phyloP scores from a whole-genome alignment of 2,113 vertebrate genomes.

The Eulemur macaco region DNA sequence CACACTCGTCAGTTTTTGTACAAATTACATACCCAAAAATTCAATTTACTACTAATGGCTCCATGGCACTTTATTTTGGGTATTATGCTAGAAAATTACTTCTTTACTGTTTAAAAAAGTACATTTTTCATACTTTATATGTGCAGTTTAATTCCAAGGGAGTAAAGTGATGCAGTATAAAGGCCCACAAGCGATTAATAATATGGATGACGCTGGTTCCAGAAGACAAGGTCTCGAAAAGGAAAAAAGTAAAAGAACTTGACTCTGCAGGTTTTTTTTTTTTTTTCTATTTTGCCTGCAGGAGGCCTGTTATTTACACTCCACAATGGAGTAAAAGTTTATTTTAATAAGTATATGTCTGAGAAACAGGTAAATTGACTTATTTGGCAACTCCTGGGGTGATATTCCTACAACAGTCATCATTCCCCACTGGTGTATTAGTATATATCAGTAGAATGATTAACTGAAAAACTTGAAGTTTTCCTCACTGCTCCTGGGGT shows the following conservation, averaged over 20 bases:
- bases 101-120: slow-evolving; percentile 75
- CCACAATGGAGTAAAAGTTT: slow-evolving; percentile 42
- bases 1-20: slow-evolving; percentile 80
- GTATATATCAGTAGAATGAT: neutral
- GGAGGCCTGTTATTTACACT: slow-evolving; percentile 46
- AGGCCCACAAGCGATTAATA: slow-evolving; percentile 74
- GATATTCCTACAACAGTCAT: slow-evolving; percentile 59
- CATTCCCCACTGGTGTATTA: neutral
- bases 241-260: slow-evolving; percentile 46
- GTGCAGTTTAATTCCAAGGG: slow-evolving; percentile 73
- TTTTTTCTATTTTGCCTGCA: slow-evolving; percentile 23
- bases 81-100: slow-evolving; percentile 81
- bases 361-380: slow-evolving; percentile 58
- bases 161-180: slow-evolving; percentile 57
- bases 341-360: slow-evolving; percentile 55
- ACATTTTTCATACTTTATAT: slow-evolving; percentile 70
- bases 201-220: slow-evolving; percentile 31
- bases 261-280: neutral
- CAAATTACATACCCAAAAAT: slow-evolving; percentile 82
- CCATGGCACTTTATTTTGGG: slow-evolving; percentile 79
- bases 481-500: neutral
- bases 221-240: slow-evolving; percentile 70
- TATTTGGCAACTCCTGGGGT: slow-evolving; percentile 36
- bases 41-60: slow-evolving; percentile 83
- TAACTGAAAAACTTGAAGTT: neutral